Evolutionary conservation across 2,113 vertebrate species (phyloP), one percentile per base, ranked within the genome.

Genomic region (Plectropomus leopardus): DNA sequence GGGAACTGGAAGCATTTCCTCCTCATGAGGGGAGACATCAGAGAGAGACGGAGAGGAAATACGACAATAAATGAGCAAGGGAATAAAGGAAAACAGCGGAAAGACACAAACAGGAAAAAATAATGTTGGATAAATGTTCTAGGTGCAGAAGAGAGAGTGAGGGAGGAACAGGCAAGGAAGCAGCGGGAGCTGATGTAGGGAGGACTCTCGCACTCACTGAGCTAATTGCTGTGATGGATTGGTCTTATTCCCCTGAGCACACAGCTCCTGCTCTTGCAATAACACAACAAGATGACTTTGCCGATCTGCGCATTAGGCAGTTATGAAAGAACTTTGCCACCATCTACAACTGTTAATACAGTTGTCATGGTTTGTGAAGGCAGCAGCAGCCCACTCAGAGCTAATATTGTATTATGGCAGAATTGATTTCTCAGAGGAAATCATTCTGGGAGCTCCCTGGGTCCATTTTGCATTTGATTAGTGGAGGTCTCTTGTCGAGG

Each of bases 191-290:
- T 48, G 76, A 51, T 60, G 83, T 59, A 32, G 50, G 32, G 48
- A 32, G 45, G 58, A 76, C 76, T 26, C 64, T 48, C 32, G 23
- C 53, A 61, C 66, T 50, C 13, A 10, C 75, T 34, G 32, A 68
- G 86, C 80, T 91, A 86, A 90, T 86, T 90, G 84, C 61, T 14
- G 76, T 89, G 89, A 93, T 86, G 85, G 89, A 89, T 88, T 28
- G 72, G 57, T 71, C 76, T 42, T 86, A 72, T 63, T 89, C 82
- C 84, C 86, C 45, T 3, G 81, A 80, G 85, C 78, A 42, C 14
- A 0, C 42, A 69, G 77, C 80, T 78, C 66, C 80, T 44, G 67
- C 68, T 64, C 65, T 58, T 64, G 81, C 82, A 82, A 80, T 64
- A 86, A 86, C 85, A 76, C 72, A 45, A 66, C 69, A 63, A 61